Evolutionary conservation across 1,140 invertebrate species (phyloP), one percentile per base, ranked within the genome.

Genomic region (Drosophila athabasca): DNA sequence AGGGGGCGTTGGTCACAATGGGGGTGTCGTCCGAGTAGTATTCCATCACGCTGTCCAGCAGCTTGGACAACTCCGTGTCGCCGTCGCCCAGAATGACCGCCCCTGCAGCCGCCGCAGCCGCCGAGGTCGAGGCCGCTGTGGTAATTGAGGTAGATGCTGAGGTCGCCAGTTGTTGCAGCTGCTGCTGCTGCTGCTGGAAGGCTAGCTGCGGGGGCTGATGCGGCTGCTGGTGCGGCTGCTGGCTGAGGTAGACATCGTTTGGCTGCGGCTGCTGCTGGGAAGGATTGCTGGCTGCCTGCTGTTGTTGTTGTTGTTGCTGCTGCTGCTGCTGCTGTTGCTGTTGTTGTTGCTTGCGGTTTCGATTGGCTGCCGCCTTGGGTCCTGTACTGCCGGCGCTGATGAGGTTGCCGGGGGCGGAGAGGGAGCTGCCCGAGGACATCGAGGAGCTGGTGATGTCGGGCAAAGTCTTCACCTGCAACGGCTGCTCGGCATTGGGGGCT

Each of bases 31-130:
- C 95, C 54, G 95, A 94, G 62, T 95, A 94, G 70, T 96, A 94
- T 52, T 97, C 96, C 77, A 97, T 96, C 45, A 97, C 95, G 92
- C 96, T 95, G 93, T 97, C 96, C 68, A 98, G 89, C 76, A 98
- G 95, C 75, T 96, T 95, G 4, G 96, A 97, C 35, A 97, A 92
- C 66, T 95, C 93, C 13, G 95, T 94, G 92, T 97, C 96, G 51
- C 93, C 64, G 46, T 89, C 88, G 53, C 62, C 61, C 17, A 65
- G 26, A 7, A 64, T 31, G 45, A 41, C 52, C 43, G 49, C 53
- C 9, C 70, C 71, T 49, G 76, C 70, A 15, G 64, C 64, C 49
- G 72, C 68, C 44, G 76, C 76, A 57, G 68, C 65, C 46, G 72
- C 68, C 46, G 64, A 74, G 24, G 82, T 78, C 60, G 70, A 88